Evolutionary conservation across 1,140 invertebrate species (phyloP).

Genomic region (Drosophila willistoni): DNA sequence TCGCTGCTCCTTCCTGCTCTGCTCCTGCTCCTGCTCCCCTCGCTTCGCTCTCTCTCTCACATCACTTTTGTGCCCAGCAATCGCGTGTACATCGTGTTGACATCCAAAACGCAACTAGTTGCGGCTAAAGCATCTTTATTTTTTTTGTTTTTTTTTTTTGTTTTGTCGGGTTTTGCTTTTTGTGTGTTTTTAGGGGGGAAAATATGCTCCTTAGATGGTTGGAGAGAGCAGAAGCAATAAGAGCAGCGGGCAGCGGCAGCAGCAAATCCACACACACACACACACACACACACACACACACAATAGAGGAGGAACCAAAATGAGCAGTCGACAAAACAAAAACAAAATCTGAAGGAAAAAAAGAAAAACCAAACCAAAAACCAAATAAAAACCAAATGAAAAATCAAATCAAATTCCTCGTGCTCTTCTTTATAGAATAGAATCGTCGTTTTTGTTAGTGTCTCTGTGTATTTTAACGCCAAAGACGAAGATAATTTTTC

Average conservation of each 20-base stretch:
- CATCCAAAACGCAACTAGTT: constrained; percentile 83
- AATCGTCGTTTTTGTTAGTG: constrained; percentile 54
- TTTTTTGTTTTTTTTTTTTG: constrained; percentile 1
- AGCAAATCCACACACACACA: constrained; percentile 30
- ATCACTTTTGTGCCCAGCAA: constrained; percentile 36
- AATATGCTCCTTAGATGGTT: constrained; percentile 83
- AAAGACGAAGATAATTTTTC: constrained; percentile 80
- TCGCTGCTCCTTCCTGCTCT: constrained; percentile 28
- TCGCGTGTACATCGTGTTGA: constrained; percentile 79
- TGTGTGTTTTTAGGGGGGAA: constrained; percentile 30
- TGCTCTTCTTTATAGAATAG: constrained; percentile 59
- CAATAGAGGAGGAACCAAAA: constrained; percentile 61
- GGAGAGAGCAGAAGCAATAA: constrained; percentile 27
- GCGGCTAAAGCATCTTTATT: constrained; percentile 73
- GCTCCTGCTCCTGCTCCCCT: constrained; percentile 20
- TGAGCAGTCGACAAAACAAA: constrained; percentile 19
- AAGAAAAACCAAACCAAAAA: constrained; percentile 10
- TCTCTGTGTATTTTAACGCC: constrained; percentile 70
- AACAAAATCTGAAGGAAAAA: constrained; percentile 16
- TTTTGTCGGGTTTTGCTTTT: constrained; percentile 6
- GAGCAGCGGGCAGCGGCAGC: constrained; percentile 38
- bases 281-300: constrained; percentile 57
- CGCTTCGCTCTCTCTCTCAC: neutral
- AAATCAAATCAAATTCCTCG: constrained; percentile 72
- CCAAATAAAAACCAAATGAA: constrained; percentile 56